These are phyloP conservation scores for Trachelus iudaicus DNA, from an alignment of 2,888 invertebrate species.

Conservation along the genomic window DNA sequence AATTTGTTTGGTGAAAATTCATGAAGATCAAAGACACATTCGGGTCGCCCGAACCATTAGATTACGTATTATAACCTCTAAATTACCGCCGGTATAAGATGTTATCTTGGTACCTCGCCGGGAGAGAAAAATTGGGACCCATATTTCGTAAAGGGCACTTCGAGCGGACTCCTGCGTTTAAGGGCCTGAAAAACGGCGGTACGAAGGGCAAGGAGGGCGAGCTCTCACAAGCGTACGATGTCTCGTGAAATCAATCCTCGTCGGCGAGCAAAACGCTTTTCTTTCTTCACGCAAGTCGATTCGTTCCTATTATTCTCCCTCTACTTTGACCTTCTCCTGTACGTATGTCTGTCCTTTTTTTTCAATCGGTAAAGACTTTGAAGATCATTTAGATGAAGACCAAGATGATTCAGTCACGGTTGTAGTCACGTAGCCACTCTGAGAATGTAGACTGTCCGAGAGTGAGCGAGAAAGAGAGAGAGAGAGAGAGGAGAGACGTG, in stretches of 20 bases:
- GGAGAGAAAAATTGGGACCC: background rate
- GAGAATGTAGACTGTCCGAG: background rate
- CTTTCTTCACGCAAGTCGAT: background rate
- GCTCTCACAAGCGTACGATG: background rate
- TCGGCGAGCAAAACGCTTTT: background rate
- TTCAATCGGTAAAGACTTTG: background rate
- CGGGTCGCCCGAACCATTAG: background rate
- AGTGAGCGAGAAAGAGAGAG: background rate
- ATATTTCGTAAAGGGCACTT: background rate
- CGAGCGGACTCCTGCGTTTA: background rate
- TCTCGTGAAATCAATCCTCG: background rate
- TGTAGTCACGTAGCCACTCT: background rate
- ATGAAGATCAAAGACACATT: background rate
- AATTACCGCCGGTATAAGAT: background rate
- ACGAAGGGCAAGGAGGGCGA: background rate
- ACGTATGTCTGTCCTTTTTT: background rate
- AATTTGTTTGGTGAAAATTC: background rate
- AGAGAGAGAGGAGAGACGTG: background rate
- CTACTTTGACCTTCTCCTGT: background rate
- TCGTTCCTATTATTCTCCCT: background rate
- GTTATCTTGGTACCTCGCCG: background rate
- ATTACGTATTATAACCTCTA: background rate
- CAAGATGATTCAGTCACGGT: background rate
- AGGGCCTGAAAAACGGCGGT: background rate
- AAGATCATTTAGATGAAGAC: background rate